Evolutionary conservation across 30 jellyfish, hydroid and myxozoan species (phyloP), one percentile per base, ranked within the genome.

Genomic region (Hydra vulgaris): DNA sequence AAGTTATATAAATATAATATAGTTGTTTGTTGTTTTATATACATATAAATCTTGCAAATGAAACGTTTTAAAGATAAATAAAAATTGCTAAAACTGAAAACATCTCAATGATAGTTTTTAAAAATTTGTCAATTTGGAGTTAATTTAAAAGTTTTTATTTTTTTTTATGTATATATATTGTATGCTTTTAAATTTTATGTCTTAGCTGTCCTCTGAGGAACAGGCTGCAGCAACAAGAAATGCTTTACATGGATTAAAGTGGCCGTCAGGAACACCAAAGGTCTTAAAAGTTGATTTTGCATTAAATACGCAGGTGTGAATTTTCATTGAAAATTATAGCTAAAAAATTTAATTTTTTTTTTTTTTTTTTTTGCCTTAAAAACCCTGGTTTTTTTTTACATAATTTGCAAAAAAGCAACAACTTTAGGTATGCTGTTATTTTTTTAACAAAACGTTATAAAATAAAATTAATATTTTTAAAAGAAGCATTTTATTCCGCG

Each of bases 191-290:
- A 40, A 40, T 40, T 40, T 12, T 40, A 3, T 40, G 8, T 3
- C 61, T 0, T 78, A 84, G 93, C 53, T 23, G 26, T 27, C 89
- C 15, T 21, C 84, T 3, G 86, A 77, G 53, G 93, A 84, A 17
- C 89, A 84, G 54, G 93, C 93, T 17, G 53, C 54, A 0, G 54
- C 85, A 26, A 84, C 89, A 19, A 78, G 87, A 17, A 27, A 78
- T 17, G 95, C 95, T 12, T 25, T 92, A 17, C 95, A 92, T 77
- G 95, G 96, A 18, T 17, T 83, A 20, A 70, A 84, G 27, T 92
- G 98, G 98, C 98, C 98, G 0, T 74, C 91, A 67, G 96, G 96
- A 54, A 92, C 73, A 27, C 98, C 98, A 18, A 92, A 92, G 71
- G 27, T 87, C 5, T 56, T 92, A 20, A 72, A 90, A n/a, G 98